A percentile compares a stretch with the other conserved stretches of the same genome.
phyloP scores from a whole-genome alignment of 2,797 vertebrate genomes.

The Phrynocephalus forsythii region DNA sequence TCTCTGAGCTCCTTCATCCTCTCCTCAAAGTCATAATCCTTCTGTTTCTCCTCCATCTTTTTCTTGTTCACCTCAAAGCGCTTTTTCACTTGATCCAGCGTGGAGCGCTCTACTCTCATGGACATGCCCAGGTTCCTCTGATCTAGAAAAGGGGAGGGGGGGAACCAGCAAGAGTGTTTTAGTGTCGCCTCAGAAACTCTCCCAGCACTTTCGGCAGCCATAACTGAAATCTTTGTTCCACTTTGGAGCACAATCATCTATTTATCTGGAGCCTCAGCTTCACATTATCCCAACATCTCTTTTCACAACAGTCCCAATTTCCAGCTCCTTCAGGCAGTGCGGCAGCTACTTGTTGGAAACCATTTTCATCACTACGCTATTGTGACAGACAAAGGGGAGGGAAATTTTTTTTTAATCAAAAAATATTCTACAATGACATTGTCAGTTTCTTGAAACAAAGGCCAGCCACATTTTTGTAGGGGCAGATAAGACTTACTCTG shows the following conservation, averaged over 20 bases:
- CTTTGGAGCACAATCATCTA: neutral
- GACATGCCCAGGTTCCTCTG: conserved; percentile 99
- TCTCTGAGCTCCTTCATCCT: conserved; percentile 97
- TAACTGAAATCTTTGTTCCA: neutral
- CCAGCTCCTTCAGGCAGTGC: neutral
- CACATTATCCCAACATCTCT: neutral
- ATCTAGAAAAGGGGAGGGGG: conserved; percentile 75
- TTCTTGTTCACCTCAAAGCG: conserved; percentile 97
- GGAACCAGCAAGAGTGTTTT: neutral
- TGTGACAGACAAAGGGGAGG: neutral
- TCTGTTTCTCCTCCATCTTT: conserved; percentile 98
- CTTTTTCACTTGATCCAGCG: conserved; percentile 96
- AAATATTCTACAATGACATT: too few species aligned
- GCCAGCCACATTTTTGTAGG: neutral
- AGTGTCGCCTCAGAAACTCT: neutral
- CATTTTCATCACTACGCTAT: neutral
- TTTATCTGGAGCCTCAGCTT: neutral
- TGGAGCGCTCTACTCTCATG: conserved; percentile 96
- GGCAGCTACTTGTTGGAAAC: neutral
- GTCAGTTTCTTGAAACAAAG: neutral
- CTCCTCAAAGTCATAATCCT: conserved; percentile 98
- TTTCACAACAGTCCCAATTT: neutral
- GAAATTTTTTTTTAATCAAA: neutral
- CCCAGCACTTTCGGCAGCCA: neutral
- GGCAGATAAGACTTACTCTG: neutral